Evolutionary conservation across 2,888 invertebrate genomes (phyloP).

Genomic region (Nomada lathburiana): DNA sequence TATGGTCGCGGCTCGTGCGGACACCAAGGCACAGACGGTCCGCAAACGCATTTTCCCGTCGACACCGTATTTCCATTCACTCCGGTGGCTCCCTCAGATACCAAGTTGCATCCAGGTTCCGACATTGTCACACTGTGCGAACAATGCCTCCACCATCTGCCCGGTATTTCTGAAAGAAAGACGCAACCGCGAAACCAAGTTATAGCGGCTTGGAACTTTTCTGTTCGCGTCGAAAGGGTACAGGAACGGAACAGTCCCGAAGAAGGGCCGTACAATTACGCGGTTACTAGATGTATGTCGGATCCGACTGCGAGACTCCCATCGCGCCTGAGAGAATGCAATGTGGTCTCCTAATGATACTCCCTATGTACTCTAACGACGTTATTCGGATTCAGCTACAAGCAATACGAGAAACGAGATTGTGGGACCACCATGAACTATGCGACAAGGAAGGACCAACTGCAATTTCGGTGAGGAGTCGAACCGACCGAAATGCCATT

Average conservation of each 20-base stretch:
- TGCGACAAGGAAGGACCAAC: constrained; percentile 23
- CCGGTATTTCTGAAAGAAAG: constrained; percentile 79
- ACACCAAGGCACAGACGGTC: constrained; percentile 81
- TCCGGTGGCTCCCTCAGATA: constrained; percentile 77
- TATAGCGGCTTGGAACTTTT: neutral
- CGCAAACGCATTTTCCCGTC: constrained; percentile 81
- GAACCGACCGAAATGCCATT: constrained; percentile 17
- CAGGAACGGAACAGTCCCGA: neutral
- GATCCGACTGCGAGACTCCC: constrained; percentile 32
- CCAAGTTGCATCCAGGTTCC: constrained; percentile 80
- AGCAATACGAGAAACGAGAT: constrained; percentile 20
- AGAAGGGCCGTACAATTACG: constrained; percentile 55
- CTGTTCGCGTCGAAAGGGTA: constrained; percentile 1
- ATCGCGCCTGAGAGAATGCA: constrained; percentile 59
- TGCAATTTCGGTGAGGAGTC: constrained; percentile 16
- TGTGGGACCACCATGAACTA: constrained; percentile 20
- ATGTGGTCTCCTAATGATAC: constrained; percentile 65
- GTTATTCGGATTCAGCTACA: constrained; percentile 65
- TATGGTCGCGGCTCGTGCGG: constrained; percentile 80
- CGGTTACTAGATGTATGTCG: constrained; percentile 46
- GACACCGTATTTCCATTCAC: constrained; percentile 69
- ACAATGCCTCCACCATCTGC: constrained; percentile 82
- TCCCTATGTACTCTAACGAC: constrained; percentile 55
- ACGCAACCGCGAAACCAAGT: neutral
- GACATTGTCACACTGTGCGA: constrained; percentile 78